phyloP scores from a whole-genome alignment of 2,113 vertebrate species.

The Echinops telfairi region DNA sequence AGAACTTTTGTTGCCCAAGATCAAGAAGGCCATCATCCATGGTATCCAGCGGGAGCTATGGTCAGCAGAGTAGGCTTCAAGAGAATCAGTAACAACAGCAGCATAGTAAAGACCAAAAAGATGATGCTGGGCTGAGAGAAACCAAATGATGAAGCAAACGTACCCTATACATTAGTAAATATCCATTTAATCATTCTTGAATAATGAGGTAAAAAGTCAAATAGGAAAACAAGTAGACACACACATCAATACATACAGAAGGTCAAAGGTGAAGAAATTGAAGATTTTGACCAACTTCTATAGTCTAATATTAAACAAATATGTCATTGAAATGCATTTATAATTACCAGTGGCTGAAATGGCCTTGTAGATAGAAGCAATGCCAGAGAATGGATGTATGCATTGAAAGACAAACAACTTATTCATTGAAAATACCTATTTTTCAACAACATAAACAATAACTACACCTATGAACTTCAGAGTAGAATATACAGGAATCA shows the following conservation, averaged over 20 bases:
- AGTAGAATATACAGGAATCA: too few relatives aligned
- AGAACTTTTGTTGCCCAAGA: conserved; percentile 14
- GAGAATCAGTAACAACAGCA: background rate
- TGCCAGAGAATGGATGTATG: too few relatives aligned
- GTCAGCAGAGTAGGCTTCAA: background rate
- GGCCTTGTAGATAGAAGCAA: too few relatives aligned
- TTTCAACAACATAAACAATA: too few relatives aligned
- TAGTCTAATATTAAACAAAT: too few relatives aligned
- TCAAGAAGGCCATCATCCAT: background rate
- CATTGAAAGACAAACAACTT: too few relatives aligned
- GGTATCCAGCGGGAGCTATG: background rate
- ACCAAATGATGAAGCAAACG: background rate
- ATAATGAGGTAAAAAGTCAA: background rate
- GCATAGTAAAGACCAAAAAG: background rate
- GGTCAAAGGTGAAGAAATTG: too few relatives aligned
- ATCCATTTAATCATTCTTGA: background rate
- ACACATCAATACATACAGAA: background rate
- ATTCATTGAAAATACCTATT: too few relatives aligned
- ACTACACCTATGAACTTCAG: too few relatives aligned
- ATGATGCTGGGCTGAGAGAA: background rate
- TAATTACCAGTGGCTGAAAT: too few relatives aligned
- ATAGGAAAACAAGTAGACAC: conserved; percentile 9
- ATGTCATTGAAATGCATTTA: too few relatives aligned
- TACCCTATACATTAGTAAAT: background rate
- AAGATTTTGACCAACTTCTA: too few relatives aligned